phyloP scores from a whole-genome alignment of 2,888 invertebrate genomes.

The Apamea epomidion region DNA sequence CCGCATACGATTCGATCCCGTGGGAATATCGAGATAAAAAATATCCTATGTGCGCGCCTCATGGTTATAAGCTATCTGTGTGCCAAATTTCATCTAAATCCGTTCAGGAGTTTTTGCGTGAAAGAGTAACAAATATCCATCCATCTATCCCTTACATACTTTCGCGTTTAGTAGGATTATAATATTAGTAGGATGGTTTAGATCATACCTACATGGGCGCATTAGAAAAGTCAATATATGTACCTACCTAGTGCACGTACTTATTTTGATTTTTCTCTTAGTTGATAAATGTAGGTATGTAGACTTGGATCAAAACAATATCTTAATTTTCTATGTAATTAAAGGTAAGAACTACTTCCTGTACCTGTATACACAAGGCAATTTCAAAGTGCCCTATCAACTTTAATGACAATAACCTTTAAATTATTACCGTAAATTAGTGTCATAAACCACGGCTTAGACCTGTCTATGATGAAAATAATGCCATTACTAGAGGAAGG shows the following conservation, averaged over 20 bases:
- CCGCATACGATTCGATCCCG: too few relatives aligned
- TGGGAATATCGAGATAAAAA: too few relatives aligned
- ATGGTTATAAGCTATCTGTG: too few relatives aligned
- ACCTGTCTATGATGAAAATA: conserved; percentile 57
- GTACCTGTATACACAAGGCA: conserved; percentile 59
- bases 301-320: conserved; percentile 27
- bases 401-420: conserved; percentile 77
- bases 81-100: too few relatives aligned
- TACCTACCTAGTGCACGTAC: not conserved
- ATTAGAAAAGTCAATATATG: not conserved
- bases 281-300: not conserved
- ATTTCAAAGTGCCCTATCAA: conserved; percentile 62
- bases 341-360: conserved; percentile 48
- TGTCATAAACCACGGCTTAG: conserved; percentile 71
- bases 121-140: too few relatives aligned
- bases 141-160: too few relatives aligned
- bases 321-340: conserved; percentile 21
- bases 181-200: not conserved
- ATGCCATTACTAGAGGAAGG: conserved; percentile 43
- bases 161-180: too few relatives aligned
- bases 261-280: not conserved
- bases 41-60: too few relatives aligned
- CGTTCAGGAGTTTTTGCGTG: too few relatives aligned
- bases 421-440: conserved; percentile 75
- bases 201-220: not conserved